Evolutionary conservation across 2,888 invertebrate genomes (phyloP).

Genomic region (Zonitis immaculata): DNA sequence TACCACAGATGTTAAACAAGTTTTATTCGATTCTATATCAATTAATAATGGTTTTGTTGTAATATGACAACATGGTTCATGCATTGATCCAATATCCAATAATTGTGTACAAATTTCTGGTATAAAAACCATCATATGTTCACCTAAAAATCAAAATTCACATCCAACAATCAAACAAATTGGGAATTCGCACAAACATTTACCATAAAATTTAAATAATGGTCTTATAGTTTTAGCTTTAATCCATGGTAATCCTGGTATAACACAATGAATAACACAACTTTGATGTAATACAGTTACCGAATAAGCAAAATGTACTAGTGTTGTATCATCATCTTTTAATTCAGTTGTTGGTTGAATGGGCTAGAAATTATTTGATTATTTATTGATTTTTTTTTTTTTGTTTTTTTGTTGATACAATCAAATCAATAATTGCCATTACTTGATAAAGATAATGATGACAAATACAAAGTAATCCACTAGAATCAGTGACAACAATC

Average conservation of each 20-base stretch:
- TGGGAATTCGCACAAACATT: slow-evolving; percentile 3
- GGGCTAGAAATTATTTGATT: slow-evolving; percentile 49
- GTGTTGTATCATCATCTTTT: slow-evolving; percentile 53
- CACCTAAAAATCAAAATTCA: slow-evolving; percentile 54
- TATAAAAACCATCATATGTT: slow-evolving; percentile 76
- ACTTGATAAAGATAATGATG: slow-evolving; percentile 78
- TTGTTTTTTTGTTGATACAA: too few relatives aligned
- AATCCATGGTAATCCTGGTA: slow-evolving; percentile 76
- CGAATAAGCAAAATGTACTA: slow-evolving; percentile 81
- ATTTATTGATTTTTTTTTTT: too few relatives aligned
- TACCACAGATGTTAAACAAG: slow-evolving; percentile 59
- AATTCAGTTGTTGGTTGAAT: slow-evolving; percentile 52
- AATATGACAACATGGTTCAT: slow-evolving; percentile 80
- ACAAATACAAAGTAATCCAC: slow-evolving; percentile 71
- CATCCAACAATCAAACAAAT: neutral
- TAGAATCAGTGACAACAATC: slow-evolving; percentile 69
- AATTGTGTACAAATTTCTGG: slow-evolving; percentile 82
- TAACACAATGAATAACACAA: slow-evolving; percentile 75
- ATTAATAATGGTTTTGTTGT: slow-evolving; percentile 61
- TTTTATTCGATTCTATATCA: slow-evolving; percentile 59
- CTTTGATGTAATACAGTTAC: slow-evolving; percentile 79
- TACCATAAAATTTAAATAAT: slow-evolving; percentile 67
- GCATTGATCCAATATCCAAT: slow-evolving; percentile 75
- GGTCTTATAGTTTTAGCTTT: slow-evolving; percentile 72
- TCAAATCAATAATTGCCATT: too few relatives aligned